phyloP scores from a whole-genome alignment of 2,888 invertebrate genomes.

The Campoletis raptor region DNA sequence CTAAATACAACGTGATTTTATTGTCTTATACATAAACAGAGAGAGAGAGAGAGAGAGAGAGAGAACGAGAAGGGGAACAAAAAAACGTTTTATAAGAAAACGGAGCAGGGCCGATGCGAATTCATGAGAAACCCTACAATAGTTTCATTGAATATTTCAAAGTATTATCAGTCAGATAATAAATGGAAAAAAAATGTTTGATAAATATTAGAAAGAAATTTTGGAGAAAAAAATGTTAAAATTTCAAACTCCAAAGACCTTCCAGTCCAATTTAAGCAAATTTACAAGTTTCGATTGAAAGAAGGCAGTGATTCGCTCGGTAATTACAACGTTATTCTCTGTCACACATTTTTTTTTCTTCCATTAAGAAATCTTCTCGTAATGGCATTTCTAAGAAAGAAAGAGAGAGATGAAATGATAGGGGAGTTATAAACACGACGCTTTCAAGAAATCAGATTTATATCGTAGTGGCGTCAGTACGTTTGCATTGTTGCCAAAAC shows the following conservation, averaged over 20 bases:
- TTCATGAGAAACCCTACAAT: background rate
- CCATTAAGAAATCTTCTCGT: background rate
- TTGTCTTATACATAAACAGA: background rate
- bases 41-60: too few relatives aligned
- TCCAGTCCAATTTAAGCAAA: background rate
- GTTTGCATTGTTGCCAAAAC: background rate
- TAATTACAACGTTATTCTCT: background rate
- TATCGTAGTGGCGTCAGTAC: background rate
- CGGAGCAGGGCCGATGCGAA: background rate
- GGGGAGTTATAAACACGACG: background rate
- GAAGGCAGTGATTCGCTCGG: background rate
- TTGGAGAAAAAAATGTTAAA: background rate
- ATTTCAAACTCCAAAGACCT: background rate
- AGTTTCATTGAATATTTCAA: background rate
- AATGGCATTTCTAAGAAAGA: background rate
- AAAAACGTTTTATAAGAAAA: background rate
- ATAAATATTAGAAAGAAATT: background rate
- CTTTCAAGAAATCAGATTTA: background rate
- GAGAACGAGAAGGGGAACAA: background rate
- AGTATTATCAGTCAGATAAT: background rate
- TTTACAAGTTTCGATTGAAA: background rate
- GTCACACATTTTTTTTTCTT: background rate
- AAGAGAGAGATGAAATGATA: background rate
- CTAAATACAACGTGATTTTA: constrained; percentile 22
- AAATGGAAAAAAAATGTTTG: background rate